phyloP scores from a whole-genome alignment of 92 coral and sea anemone genomes.

The Anthopleura xanthogrammica region DNA sequence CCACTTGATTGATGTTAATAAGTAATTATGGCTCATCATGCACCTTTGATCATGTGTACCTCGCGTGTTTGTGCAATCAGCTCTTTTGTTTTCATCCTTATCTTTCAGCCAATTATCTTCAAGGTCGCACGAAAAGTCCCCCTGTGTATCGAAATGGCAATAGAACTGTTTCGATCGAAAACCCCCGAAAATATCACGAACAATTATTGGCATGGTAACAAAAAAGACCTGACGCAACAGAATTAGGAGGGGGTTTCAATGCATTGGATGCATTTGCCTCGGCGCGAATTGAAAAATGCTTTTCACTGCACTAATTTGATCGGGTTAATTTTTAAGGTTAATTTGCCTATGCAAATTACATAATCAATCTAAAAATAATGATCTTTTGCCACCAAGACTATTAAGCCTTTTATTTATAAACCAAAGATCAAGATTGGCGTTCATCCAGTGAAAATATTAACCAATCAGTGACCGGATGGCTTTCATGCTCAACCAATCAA shows the following conservation, averaged over 20 bases:
- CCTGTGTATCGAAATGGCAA: not conserved
- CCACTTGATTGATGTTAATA: not conserved
- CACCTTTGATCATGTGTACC: not conserved
- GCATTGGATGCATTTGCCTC: not conserved
- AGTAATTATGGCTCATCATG: not conserved
- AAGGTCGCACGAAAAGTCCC: not conserved
- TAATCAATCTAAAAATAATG: slow-evolving; percentile 34
- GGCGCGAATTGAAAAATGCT: not conserved
- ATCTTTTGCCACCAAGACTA: not conserved
- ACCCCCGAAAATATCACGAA: not conserved
- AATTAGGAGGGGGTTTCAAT: not conserved
- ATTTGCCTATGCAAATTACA: slow-evolving; percentile 1
- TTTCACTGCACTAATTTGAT: not conserved
- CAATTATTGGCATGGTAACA: not conserved
- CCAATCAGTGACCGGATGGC: slow-evolving; percentile 2
- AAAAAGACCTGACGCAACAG: slow-evolving; percentile 18
- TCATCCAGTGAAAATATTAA: not conserved
- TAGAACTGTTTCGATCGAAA: not conserved
- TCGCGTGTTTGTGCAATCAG: slow-evolving; percentile 8
- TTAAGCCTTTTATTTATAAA: slow-evolving; percentile 17
- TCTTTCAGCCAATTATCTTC: not conserved
- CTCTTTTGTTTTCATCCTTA: not conserved
- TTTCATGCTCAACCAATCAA: slow-evolving; percentile 21
- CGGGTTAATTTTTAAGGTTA: slow-evolving; percentile 17
- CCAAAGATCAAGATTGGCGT: slow-evolving; percentile 25